Conservation (phyloP, 2,888 invertebrate species). For the Tanypteryx hageni region DNA sequence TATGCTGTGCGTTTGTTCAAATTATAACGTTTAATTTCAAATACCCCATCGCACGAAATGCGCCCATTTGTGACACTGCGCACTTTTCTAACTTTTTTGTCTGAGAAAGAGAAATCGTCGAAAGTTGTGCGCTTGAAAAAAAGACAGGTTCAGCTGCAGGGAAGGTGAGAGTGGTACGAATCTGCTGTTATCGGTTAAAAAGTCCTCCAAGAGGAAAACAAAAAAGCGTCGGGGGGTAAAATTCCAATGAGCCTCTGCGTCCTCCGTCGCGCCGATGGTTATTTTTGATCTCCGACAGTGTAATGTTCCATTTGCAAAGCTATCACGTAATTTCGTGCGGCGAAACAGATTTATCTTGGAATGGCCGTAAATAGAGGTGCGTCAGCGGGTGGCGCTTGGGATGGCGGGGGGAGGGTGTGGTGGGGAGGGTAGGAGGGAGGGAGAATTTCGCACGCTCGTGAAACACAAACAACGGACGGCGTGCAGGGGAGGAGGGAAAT, state of each 20-base stretch:
- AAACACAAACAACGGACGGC: slow-evolving; percentile 14
- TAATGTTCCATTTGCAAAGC: slow-evolving; percentile 37
- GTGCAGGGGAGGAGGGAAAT: background rate
- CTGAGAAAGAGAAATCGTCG: background rate
- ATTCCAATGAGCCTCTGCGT: background rate
- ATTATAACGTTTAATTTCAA: too few relatives aligned
- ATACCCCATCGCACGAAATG: too few relatives aligned
- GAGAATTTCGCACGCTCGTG: background rate
- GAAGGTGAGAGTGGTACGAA: background rate
- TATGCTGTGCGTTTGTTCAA: too few relatives aligned
- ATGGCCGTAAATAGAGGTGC: slow-evolving; percentile 1
- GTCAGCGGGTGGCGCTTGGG: background rate
- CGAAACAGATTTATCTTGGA: slow-evolving; percentile 27
- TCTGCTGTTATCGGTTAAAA: slow-evolving; percentile 39
- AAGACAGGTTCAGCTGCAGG: background rate
- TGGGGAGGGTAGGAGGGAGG: background rate
- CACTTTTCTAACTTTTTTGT: background rate
- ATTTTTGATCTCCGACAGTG: slow-evolving; percentile 35
- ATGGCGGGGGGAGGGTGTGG: background rate
- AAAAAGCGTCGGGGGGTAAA: background rate
- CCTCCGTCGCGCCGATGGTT: background rate
- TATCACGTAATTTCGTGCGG: slow-evolving; percentile 17
- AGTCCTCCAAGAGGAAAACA: background rate
- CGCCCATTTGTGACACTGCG: too few relatives aligned
- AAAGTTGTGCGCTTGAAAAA: background rate